These are phyloP conservation scores for Chouioia cunea DNA, from an alignment of 2,888 invertebrate genomes.

Conservation along the genomic window DNA sequence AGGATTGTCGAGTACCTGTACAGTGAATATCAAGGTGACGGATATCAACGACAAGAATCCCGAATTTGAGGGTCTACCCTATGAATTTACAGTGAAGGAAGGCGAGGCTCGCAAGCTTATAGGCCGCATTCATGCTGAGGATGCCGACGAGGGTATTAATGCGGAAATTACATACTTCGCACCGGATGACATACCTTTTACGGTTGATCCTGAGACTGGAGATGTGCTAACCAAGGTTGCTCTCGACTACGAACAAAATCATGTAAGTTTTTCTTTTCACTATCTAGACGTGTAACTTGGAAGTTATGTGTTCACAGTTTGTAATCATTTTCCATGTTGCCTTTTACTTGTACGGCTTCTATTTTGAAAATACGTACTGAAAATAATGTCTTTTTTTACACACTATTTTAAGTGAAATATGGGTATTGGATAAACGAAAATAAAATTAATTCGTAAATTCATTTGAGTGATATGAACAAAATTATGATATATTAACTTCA, in stretches of 20 bases:
- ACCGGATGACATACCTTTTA: conserved; percentile 83
- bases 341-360: too few relatives aligned
- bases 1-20: conserved; percentile 83
- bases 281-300: too few relatives aligned
- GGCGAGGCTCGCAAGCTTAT: conserved; percentile 72
- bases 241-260: conserved; percentile 86
- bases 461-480: too few relatives aligned
- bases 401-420: too few relatives aligned
- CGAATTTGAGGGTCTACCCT: conserved; percentile 85
- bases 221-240: conserved; percentile 81
- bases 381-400: too few relatives aligned
- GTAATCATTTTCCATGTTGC: too few relatives aligned
- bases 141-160: conserved; percentile 88
- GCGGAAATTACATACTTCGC: conserved; percentile 85
- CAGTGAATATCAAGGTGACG: conserved; percentile 89
- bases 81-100: conserved; percentile 85
- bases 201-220: conserved; percentile 83
- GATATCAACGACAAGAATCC: conserved; percentile 95
- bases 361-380: too few relatives aligned
- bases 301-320: too few relatives aligned
- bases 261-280: conserved; percentile 71
- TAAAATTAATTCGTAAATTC: too few relatives aligned
- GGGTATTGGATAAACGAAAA: too few relatives aligned
- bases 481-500: too few relatives aligned
- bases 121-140: conserved; percentile 87